A percentile compares a stretch with the other conserved stretches of the same genome.
Evolutionary conservation across 2,113 vertebrate genomes (phyloP).

Genomic region (Mugil cephalus): DNA sequence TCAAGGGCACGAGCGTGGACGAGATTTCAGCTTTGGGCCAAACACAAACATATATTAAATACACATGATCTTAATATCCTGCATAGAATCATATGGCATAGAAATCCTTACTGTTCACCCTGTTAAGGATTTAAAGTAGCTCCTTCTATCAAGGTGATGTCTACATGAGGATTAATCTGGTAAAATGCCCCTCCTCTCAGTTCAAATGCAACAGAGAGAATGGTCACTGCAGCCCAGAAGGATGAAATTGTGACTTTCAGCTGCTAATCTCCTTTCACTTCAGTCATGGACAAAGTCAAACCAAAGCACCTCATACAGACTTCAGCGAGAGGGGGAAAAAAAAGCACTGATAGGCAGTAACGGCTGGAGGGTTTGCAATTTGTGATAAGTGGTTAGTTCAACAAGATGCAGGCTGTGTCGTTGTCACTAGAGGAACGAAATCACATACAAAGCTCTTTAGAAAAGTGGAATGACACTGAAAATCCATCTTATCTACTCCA

Average conservation of each 20-base stretch:
- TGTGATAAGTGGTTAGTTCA: slow-evolving; percentile 68
- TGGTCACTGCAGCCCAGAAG: background rate
- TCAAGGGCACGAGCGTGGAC: slow-evolving; percentile 42
- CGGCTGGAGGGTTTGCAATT: slow-evolving; percentile 55
- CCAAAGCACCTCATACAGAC: slow-evolving; percentile 25
- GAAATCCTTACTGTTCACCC: slow-evolving; percentile 18
- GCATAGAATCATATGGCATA: background rate
- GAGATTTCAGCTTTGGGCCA: slow-evolving; percentile 19
- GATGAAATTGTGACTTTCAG: slow-evolving; percentile 58
- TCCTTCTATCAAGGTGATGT: slow-evolving; percentile 9
- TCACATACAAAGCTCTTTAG: slow-evolving; percentile 69
- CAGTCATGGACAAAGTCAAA: slow-evolving; percentile 61
- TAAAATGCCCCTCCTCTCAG: slow-evolving; percentile 24
- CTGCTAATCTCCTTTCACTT: slow-evolving; percentile 51
- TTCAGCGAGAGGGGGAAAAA: slow-evolving; percentile 6
- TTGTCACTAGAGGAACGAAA: slow-evolving; percentile 54
- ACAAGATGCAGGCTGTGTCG: slow-evolving; percentile 59
- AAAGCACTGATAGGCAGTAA: slow-evolving; percentile 53
- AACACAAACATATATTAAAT: slow-evolving; percentile 8
- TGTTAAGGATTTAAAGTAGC: slow-evolving; percentile 8
- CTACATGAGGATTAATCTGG: slow-evolving; percentile 38
- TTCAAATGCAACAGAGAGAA: slow-evolving; percentile 39
- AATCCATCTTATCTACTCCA: slow-evolving; percentile 74
- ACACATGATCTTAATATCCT: slow-evolving; percentile 2
- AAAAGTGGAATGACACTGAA: slow-evolving; percentile 74